Percentiles rank a stretch among this genome's conserved stretches.
These are phyloP conservation scores for Choristoneura rosaceana DNA, from an alignment of 2,888 invertebrate species.

Conservation along the genomic window DNA sequence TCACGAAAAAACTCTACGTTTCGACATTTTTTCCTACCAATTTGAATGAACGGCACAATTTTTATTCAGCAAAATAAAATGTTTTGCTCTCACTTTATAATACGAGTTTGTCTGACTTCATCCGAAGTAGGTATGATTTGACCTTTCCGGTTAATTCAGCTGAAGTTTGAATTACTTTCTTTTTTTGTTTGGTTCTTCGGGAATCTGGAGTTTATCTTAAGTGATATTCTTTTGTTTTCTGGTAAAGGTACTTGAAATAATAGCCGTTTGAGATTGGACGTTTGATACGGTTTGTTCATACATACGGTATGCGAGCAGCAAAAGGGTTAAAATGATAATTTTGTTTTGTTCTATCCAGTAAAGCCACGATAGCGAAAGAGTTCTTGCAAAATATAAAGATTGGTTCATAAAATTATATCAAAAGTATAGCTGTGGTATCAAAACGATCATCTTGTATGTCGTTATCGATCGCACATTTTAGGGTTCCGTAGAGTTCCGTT, in stretches of 20 bases:
- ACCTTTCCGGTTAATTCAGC: slow-evolving; percentile 8
- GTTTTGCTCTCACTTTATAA: neutral
- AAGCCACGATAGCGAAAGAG: no score
- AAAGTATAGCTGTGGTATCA: no score
- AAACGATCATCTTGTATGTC: no score
- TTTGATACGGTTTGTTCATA: neutral
- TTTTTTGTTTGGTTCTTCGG: neutral
- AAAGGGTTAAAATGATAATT: neutral
- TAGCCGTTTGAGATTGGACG: neutral
- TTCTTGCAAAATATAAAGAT: no score
- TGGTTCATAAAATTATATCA: no score
- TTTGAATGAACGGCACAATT: neutral
- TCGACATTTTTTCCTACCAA: neutral
- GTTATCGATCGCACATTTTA: no score
- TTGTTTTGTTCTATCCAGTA: no score
- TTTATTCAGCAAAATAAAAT: neutral
- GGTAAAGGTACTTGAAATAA: slow-evolving; percentile 15
- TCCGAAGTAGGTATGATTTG: neutral
- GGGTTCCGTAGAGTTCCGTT: no score
- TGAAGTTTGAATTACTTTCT: slow-evolving; percentile 20
- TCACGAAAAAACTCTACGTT: neutral
- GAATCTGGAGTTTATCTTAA: slow-evolving; percentile 8
- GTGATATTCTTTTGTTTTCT: slow-evolving; percentile 7
- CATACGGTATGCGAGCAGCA: neutral
- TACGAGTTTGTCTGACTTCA: neutral